phyloP scores from a whole-genome alignment of 2,797 vertebrate species.

The Hemibagrus guttatus region DNA sequence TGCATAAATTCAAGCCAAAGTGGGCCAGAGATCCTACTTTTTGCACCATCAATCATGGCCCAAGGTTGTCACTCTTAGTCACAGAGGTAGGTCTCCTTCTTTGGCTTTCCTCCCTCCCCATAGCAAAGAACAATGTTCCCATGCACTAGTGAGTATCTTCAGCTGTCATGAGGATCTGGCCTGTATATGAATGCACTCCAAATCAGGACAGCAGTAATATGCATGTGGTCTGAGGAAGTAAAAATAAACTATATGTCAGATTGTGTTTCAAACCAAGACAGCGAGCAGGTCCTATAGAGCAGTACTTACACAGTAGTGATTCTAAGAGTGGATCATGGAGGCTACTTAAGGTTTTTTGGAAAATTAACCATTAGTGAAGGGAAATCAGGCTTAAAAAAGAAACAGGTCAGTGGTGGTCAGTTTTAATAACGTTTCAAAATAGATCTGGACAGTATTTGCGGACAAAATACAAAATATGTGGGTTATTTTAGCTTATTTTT shows the following conservation, averaged over 20 bases:
- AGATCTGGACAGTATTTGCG: neutral
- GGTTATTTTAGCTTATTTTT: neutral
- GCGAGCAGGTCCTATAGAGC: neutral
- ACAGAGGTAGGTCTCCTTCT: conserved; percentile 40
- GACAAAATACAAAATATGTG: neutral
- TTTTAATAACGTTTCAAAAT: neutral
- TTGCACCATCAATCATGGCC: conserved; percentile 55
- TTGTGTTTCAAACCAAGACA: neutral
- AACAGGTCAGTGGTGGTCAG: neutral
- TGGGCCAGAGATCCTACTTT: conserved; percentile 56
- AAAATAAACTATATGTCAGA: conserved; percentile 14
- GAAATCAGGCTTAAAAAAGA: neutral
- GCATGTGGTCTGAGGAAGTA: neutral
- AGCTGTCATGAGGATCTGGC: conserved; percentile 49
- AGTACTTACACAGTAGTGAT: neutral
- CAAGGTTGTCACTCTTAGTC: conserved; percentile 52
- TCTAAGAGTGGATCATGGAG: neutral
- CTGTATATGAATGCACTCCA: conserved; percentile 45
- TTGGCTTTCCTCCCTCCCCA: conserved; percentile 3
- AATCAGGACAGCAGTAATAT: conserved; percentile 44
- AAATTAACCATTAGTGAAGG: neutral
- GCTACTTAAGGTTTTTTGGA: neutral
- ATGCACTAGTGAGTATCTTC: conserved; percentile 42
- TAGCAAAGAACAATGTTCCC: conserved; percentile 41
- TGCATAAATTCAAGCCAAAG: conserved; percentile 57